Conservation (phyloP, 2,888 invertebrate species). For the Drosophila borborema region DNA sequence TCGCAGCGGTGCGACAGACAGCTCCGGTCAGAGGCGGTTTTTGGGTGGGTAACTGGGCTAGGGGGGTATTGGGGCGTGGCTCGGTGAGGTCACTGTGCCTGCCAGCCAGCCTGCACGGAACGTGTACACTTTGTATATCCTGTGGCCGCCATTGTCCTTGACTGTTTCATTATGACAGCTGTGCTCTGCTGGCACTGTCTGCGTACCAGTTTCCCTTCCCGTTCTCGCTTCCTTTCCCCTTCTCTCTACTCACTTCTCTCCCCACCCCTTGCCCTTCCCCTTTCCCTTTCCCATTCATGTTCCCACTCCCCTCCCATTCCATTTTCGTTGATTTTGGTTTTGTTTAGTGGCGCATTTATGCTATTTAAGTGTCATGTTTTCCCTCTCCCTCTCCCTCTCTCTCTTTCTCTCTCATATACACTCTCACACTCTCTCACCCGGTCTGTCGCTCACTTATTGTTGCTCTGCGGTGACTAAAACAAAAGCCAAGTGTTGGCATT, state of each 20-base stretch:
- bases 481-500: slow-evolving; percentile 80
- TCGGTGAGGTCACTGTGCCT: slow-evolving; percentile 44
- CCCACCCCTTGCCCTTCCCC: background rate
- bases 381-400: background rate
- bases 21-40: slow-evolving; percentile 20
- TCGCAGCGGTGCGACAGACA: slow-evolving; percentile 68
- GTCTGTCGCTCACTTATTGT: slow-evolving; percentile 14
- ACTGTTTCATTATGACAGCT: slow-evolving; percentile 80
- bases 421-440: background rate
- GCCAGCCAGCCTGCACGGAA: slow-evolving; percentile 41
- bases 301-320: slow-evolving; percentile 8
- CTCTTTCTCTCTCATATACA: no score
- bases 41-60: background rate
- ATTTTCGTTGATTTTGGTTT: slow-evolving; percentile 71
- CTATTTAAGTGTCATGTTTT: slow-evolving; percentile 80
- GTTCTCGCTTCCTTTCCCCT: background rate
- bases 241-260: background rate
- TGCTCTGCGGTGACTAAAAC: slow-evolving; percentile 60
- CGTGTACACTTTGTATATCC: slow-evolving; percentile 77
- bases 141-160: slow-evolving; percentile 76
- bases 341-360: slow-evolving; percentile 80
- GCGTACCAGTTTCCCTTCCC: slow-evolving; percentile 14
- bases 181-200: slow-evolving; percentile 53
- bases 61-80: background rate
- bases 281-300: slow-evolving; percentile 26